Evolutionary conservation across 37 sponge, comb jelly and placozoan species (phyloP).

Genomic region (Cladorhizidae sp.): DNA sequence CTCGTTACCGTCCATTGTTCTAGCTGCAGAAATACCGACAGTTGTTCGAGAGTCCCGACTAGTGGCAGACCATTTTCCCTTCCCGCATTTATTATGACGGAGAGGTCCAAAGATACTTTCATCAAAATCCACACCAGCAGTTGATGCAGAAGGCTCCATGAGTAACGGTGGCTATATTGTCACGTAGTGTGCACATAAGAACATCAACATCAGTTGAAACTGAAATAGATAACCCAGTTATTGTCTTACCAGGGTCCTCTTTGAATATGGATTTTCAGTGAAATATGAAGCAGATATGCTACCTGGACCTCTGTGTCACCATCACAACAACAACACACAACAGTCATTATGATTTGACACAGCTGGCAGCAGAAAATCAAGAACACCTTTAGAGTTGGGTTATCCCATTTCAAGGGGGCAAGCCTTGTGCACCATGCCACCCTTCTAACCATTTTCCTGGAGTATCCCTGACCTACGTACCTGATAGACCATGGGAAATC

Average conservation of each 20-base stretch:
- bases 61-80: no score
- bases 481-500: not conserved
- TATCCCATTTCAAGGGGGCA: no score
- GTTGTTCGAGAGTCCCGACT: no score
- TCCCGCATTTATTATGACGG: not conserved
- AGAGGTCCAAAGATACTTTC: constrained; percentile 22
- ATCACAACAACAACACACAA: not conserved
- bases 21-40: no score
- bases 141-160: no score
- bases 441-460: no score
- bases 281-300: not conserved
- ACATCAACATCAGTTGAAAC: not conserved
- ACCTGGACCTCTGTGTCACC: not conserved
- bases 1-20: no score
- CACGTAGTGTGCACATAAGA: not conserved
- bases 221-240: not conserved
- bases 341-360: no score
- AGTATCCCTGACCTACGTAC: no score
- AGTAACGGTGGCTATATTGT: not conserved
- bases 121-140: not conserved
- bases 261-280: constrained; percentile 24
- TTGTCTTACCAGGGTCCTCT: not conserved
- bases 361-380: no score
- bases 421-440: no score
- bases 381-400: no score